Evolutionary conservation across 2,113 vertebrate genomes (phyloP), one percentile per base, ranked within the genome.

Genomic region (Forbesichthys papilliferus): DNA sequence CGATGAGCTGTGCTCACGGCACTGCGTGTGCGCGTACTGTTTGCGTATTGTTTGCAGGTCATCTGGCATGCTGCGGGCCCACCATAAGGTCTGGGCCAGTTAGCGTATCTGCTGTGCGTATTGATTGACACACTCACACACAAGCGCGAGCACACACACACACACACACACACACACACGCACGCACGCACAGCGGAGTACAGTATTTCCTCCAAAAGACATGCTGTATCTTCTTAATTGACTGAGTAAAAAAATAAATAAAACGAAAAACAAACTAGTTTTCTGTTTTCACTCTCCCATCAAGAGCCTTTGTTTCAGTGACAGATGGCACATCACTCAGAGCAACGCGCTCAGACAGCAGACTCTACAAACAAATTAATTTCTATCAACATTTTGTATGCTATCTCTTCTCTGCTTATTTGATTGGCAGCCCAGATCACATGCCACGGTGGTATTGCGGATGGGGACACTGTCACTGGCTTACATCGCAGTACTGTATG

Each of bases 281-380:
- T 76, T 76, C 69, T 81, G 70, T 86, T 86, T 83, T 82, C 71
- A 61, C 77, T 68, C 68, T 86, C 77, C 73, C 82, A 79, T 78
- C 74, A 65, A 9, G 62, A 59, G 65, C 81, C 74, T 88, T 82
- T 83, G 79, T 87, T 78, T 81, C 78, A 48, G 77, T 81, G 87
- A 85, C 87, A 89, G 83, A 87, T 85, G 83, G 83, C 79, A 84
- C 83, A 84, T 89, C 80, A 79, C 69, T 87, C 84, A 82, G 66
- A 74, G 68, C 80, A 76, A 82, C 69, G 12, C 76, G 78, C 64
- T 81, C 83, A 81, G 78, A 82, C 82, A 78, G 85, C 78, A 86
- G 68, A 77, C 71, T 79, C 78, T 75, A 67, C 79, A 86, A 88
- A 87, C 80, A 85, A 88, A 88, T 87, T 86, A 84, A 90, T 82